Conservation (phyloP, 2,113 vertebrate genomes). For the Amphiprion ocellaris region DNA sequence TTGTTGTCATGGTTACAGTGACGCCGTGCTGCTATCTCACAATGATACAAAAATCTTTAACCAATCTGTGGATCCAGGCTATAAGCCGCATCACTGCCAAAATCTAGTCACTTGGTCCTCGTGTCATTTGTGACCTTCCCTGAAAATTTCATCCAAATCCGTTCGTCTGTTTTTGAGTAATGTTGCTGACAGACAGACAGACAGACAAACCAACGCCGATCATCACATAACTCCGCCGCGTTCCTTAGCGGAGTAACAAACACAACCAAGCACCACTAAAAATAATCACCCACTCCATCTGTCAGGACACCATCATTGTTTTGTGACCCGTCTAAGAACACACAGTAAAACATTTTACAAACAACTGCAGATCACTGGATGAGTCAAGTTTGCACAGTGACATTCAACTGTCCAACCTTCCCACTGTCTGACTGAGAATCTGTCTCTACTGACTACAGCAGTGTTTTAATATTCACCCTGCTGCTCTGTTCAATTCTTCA, state of each 20-base stretch:
- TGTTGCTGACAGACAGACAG: no score
- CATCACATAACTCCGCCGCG: no score
- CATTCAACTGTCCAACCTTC: slow-evolving; percentile 26
- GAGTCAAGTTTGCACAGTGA: slow-evolving; percentile 26
- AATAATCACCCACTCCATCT: background rate
- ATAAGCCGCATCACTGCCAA: no score
- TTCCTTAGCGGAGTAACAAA: background rate
- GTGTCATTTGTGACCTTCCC: no score
- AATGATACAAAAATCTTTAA: no score
- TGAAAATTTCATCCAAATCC: no score
- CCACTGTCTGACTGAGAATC: slow-evolving; percentile 16
- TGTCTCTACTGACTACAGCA: slow-evolving; percentile 30
- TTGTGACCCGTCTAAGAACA: background rate
- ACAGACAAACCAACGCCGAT: no score
- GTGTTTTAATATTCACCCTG: slow-evolving; percentile 71
- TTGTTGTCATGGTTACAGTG: no score
- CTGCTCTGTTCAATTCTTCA: slow-evolving; percentile 63
- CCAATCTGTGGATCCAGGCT: no score
- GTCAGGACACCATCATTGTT: background rate
- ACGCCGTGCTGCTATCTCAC: no score
- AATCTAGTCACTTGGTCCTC: no score
- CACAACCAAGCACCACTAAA: background rate
- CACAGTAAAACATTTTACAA: slow-evolving; percentile 4
- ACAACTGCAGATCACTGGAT: background rate
- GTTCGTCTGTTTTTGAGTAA: no score